Percentiles rank a stretch among this genome's conserved stretches.
Evolutionary conservation across 2,888 invertebrate genomes (phyloP).

Genomic region (Cataglyphis cursor): DNA sequence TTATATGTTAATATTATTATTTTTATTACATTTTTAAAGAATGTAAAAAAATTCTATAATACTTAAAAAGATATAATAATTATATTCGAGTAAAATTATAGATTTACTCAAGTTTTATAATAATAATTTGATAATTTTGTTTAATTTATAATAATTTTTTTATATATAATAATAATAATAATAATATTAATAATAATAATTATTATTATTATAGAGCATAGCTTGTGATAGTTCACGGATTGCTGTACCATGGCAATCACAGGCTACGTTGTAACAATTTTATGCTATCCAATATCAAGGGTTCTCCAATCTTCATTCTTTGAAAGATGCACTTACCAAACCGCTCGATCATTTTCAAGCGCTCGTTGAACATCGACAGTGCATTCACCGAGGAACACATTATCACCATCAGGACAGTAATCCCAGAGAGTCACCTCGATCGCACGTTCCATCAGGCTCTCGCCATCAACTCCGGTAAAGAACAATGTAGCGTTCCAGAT

Average conservation of each 20-base stretch:
- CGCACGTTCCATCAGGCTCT: slow-evolving; percentile 92
- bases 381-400: slow-evolving; percentile 93
- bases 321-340: slow-evolving; percentile 88
- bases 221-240: background rate
- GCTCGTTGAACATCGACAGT: slow-evolving; percentile 94
- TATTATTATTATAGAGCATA: background rate
- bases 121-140: background rate
- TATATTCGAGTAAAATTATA: background rate
- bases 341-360: slow-evolving; percentile 94
- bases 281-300: too few relatives aligned
- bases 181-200: too few relatives aligned
- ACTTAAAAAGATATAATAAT: background rate
- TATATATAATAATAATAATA: background rate
- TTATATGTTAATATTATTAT: background rate
- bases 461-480: slow-evolving; percentile 93
- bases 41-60: background rate
- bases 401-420: slow-evolving; percentile 93
- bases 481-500: slow-evolving; percentile 97
- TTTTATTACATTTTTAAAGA: background rate
- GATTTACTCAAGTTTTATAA: background rate
- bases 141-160: background rate
- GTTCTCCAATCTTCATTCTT: background rate
- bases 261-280: background rate
- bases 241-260: background rate
- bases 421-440: slow-evolving; percentile 97